Conservation (phyloP, 2,888 invertebrate genomes). For the Thysanoteuthis rhombus region DNA sequence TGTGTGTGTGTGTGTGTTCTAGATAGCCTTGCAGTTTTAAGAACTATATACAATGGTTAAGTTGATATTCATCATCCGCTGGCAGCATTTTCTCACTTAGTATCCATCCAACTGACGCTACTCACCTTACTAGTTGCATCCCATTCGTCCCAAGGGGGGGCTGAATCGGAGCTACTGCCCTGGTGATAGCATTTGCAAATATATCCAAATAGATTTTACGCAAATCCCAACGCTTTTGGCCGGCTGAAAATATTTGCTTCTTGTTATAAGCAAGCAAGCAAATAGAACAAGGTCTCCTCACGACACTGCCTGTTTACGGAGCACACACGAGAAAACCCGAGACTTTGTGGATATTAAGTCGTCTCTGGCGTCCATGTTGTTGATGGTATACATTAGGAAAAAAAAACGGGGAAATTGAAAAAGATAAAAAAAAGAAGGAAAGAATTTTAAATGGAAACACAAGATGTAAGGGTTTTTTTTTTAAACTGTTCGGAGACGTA, state of each 20-base stretch:
- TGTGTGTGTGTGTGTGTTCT: not conserved
- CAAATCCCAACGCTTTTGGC: not conserved
- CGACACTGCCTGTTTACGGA: not conserved
- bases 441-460: not conserved
- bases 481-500: too few relatives aligned
- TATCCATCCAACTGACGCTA: not conserved
- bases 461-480: too few relatives aligned
- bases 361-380: not conserved
- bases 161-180: not conserved
- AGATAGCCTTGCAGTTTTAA: too few relatives aligned
- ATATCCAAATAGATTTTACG: not conserved
- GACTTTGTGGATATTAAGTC: not conserved
- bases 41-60: too few relatives aligned
- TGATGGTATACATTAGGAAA: not conserved
- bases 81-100: too few relatives aligned
- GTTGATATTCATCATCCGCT: too few relatives aligned
- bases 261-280: not conserved
- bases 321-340: not conserved
- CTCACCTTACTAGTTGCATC: not conserved
- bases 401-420: not conserved
- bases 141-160: not conserved
- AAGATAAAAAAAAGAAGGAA: not conserved
- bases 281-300: not conserved
- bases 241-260: not conserved
- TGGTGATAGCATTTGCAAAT: not conserved